A percentile compares a stretch with the other conserved stretches of the same genome.
phyloP scores from a whole-genome alignment of 1,140 invertebrate species.

The Rhopalosiphum padi region DNA sequence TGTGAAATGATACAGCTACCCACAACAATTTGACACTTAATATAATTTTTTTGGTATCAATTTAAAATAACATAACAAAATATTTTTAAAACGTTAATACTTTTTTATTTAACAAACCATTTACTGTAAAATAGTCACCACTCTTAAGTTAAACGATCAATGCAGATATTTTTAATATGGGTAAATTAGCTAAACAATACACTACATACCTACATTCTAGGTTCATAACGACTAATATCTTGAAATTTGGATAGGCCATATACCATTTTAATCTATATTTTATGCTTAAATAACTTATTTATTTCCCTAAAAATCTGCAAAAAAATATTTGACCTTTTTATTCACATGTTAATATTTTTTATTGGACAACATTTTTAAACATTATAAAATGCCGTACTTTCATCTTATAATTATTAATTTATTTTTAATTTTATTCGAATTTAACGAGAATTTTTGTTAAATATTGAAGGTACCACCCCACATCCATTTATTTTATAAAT shows the following conservation, averaged over 20 bases:
- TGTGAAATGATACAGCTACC: not conserved
- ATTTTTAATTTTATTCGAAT: not conserved
- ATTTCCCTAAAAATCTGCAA: not conserved
- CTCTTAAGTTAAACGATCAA: too few relatives aligned
- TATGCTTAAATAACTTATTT: not conserved
- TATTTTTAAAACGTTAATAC: too few relatives aligned
- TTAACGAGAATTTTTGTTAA: not conserved
- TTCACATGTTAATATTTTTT: not conserved
- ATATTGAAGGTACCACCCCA: not conserved
- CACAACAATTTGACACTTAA: too few relatives aligned
- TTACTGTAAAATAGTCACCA: too few relatives aligned
- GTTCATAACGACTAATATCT: not conserved
- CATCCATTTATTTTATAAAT: not conserved
- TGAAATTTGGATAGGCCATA: not conserved
- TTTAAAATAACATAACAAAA: too few relatives aligned
- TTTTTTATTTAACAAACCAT: too few relatives aligned
- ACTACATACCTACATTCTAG: too few relatives aligned
- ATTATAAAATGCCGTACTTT: not conserved
- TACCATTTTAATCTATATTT: not conserved
- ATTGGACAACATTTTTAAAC: not conserved
- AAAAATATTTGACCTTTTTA: not conserved
- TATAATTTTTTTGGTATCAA: too few relatives aligned
- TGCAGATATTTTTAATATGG: too few relatives aligned
- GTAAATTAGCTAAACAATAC: not conserved
- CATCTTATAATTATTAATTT: not conserved